These are phyloP conservation scores for Chelonoidis abingdonii DNA, from an alignment of 2,113 vertebrate genomes.

Conservation along the genomic window DNA sequence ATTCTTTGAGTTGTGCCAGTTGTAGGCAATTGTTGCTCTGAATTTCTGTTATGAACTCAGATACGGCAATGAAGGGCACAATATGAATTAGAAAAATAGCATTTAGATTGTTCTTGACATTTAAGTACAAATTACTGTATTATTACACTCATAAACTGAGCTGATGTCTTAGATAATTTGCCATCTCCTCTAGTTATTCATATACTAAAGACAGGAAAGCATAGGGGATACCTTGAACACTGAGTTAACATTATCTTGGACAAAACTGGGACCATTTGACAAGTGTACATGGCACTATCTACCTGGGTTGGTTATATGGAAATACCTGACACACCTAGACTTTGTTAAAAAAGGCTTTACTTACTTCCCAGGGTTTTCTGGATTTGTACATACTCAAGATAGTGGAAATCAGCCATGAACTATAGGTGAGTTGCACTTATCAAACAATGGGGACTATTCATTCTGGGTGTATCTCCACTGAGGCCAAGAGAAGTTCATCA, in stretches of 20 bases:
- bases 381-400: background rate
- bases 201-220: background rate
- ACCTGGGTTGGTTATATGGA: background rate
- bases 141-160: background rate
- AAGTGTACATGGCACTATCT: background rate
- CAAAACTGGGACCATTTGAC: background rate
- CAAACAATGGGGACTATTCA: background rate
- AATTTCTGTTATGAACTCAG: conserved; percentile 29
- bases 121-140: background rate
- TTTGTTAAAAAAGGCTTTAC: background rate
- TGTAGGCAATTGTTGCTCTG: conserved; percentile 27
- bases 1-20: background rate
- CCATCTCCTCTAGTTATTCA: background rate
- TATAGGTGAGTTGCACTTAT: background rate
- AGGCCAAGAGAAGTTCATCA: background rate
- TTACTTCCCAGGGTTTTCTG: background rate
- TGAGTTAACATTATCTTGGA: background rate
- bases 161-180: conserved; percentile 17
- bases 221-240: background rate
- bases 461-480: background rate
- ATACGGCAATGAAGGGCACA: background rate
- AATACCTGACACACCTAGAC: background rate
- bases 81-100: conserved; percentile 16
- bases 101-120: background rate
- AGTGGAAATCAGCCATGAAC: fast-evolving